Conservation (phyloP, 2,888 invertebrate genomes). For the Drosophila pullipes region DNA sequence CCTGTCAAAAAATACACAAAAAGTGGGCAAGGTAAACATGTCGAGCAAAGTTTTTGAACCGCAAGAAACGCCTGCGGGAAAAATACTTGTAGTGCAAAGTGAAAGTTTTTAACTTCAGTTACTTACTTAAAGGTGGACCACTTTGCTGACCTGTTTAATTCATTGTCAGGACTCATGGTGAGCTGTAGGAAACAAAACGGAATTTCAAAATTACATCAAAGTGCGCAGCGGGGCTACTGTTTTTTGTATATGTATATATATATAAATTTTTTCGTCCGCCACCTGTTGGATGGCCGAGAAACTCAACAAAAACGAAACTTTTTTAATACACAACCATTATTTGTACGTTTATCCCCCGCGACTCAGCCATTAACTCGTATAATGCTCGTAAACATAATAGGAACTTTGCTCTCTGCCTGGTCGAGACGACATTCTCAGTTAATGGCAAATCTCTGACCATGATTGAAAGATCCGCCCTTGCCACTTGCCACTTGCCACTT, state of each 20-base stretch:
- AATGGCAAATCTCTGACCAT: conserved; percentile 49
- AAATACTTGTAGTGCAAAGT: conserved; percentile 27
- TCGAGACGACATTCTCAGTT: conserved; percentile 29
- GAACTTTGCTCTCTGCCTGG: conserved; percentile 39
- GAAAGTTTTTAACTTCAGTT: conserved; percentile 57
- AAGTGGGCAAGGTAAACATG: not conserved
- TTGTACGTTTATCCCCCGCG: conserved; percentile 12
- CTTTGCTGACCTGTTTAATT: conserved; percentile 37
- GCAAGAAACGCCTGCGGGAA: not conserved
- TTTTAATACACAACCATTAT: conserved; percentile 58
- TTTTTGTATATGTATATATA: not conserved
- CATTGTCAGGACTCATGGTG: conserved; percentile 12
- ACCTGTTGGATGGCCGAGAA: conserved; percentile 20
- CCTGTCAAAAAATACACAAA: conserved; percentile 26
- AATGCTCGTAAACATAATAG: conserved; percentile 55
- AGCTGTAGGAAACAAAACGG: conserved; percentile 26
- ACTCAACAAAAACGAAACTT: conserved; percentile 45
- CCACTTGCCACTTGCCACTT: conserved; percentile 1
- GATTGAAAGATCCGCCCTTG: conserved; percentile 57
- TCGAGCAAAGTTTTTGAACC: conserved; percentile 12
- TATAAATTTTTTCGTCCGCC: not conserved
- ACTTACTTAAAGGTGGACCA: conserved; percentile 40
- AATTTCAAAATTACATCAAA: conserved; percentile 28
- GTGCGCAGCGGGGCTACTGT: conserved; percentile 2
- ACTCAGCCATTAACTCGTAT: conserved; percentile 45